Conservation (phyloP, 2,113 vertebrate species). For the Orcinus orca region DNA sequence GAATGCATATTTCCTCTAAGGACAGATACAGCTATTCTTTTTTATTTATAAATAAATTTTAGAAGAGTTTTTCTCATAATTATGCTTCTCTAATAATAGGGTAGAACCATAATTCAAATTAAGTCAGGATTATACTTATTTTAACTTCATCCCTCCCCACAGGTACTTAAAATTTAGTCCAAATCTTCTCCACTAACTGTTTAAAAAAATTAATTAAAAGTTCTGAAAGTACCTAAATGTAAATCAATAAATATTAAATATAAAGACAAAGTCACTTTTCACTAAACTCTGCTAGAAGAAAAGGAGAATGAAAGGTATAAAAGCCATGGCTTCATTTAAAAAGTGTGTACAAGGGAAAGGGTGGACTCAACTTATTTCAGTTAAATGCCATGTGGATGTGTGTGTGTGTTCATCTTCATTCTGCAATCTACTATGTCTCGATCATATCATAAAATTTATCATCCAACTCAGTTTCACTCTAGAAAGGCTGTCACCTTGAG, state of each 20-base stretch:
- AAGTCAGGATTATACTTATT: constrained; percentile 10
- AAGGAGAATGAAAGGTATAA: neutral
- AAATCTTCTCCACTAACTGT: neutral
- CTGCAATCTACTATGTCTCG: neutral
- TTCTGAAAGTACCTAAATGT: neutral
- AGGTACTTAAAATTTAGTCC: constrained; percentile 39
- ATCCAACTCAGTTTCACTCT: neutral
- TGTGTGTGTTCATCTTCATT: neutral
- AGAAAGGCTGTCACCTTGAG: neutral
- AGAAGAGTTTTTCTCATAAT: neutral
- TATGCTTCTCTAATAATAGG: neutral
- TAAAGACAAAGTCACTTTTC: neutral
- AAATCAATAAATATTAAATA: constrained; percentile 6
- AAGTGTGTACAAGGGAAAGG: neutral
- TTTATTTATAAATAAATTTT: neutral
- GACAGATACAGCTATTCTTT: neutral
- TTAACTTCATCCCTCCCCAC: neutral
- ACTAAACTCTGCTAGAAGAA: neutral
- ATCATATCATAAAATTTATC: neutral
- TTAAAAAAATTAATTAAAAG: neutral
- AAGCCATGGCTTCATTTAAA: neutral
- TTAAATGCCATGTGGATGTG: no score
- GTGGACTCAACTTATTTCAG: neutral
- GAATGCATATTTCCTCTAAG: neutral
- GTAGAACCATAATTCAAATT: constrained; percentile 11